phyloP scores from a whole-genome alignment of 2,888 invertebrate genomes.

The Sinodicranocentrus sp. region DNA sequence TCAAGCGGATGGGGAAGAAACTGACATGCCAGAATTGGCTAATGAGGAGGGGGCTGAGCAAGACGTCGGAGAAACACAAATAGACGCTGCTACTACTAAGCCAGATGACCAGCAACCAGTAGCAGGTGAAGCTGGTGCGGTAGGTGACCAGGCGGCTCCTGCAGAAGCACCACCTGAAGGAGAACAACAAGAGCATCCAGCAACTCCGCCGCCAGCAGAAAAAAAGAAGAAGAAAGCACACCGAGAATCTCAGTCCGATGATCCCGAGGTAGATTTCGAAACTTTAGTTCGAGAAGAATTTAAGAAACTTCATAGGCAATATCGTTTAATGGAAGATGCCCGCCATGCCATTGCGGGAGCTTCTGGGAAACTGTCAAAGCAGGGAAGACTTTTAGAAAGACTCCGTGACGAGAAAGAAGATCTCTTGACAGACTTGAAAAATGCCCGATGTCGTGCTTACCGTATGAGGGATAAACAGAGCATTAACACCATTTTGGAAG shows the following conservation, averaged over 20 bases:
- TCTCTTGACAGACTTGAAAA: conserved; percentile 63
- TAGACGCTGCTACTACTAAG: background rate
- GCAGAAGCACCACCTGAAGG: background rate
- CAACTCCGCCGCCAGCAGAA: background rate
- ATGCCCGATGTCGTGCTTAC: conserved; percentile 62
- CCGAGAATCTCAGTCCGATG: conserved; percentile 2
- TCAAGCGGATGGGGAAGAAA: conserved; percentile 6
- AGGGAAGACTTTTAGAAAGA: conserved; percentile 56
- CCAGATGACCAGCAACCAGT: background rate
- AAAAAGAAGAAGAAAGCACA: conserved; percentile 9
- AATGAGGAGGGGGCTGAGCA: background rate
- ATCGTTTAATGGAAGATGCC: conserved; percentile 72
- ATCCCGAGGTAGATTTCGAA: conserved; percentile 71
- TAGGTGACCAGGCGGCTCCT: background rate
- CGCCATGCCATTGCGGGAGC: conserved; percentile 68
- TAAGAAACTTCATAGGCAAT: conserved; percentile 70
- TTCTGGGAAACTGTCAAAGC: conserved; percentile 59
- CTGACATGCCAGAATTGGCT: conserved; percentile 12
- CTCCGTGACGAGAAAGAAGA: conserved; percentile 64
- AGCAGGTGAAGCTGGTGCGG: conserved; percentile 5
- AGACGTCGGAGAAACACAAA: conserved; percentile 2
- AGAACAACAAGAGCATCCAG: background rate
- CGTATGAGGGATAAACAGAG: conserved; percentile 60
- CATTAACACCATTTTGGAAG: conserved; percentile 67
- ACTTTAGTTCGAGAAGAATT: conserved; percentile 70